Percentiles rank a stretch among this genome's conserved stretches.
These are phyloP conservation scores for Rhaphigaster nebulosa DNA, from an alignment of 2,888 invertebrate species.

Conservation along the genomic window DNA sequence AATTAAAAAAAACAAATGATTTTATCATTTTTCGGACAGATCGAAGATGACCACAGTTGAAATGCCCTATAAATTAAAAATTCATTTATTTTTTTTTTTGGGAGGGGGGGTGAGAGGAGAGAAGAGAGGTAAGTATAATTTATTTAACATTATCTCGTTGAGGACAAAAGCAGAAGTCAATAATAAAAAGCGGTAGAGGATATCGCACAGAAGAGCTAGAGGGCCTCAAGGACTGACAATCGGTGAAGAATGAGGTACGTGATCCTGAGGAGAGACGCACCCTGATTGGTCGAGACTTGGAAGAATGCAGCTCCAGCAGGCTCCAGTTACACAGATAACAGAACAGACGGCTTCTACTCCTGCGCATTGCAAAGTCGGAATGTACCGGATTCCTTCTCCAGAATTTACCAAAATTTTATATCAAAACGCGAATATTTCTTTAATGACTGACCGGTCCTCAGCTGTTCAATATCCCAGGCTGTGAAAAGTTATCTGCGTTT, in stretches of 20 bases:
- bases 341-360: not conserved
- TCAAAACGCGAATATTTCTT: not conserved
- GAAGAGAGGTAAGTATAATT: too few relatives aligned
- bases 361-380: not conserved
- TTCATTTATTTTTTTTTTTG: too few relatives aligned
- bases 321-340: slow-evolving; percentile 33
- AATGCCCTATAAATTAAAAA: too few relatives aligned
- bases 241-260: slow-evolving; percentile 25
- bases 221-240: not conserved
- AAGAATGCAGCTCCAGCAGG: slow-evolving; percentile 25
- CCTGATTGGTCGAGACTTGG: slow-evolving; percentile 8
- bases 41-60: too few relatives aligned
- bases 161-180: not conserved
- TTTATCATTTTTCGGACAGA: too few relatives aligned
- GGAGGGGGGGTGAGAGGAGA: too few relatives aligned
- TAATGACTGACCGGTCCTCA: not conserved
- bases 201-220: not conserved
- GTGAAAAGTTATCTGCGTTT: too few relatives aligned
- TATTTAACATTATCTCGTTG: too few relatives aligned
- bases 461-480: too few relatives aligned
- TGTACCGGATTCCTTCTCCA: not conserved
- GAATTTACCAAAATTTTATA: not conserved
- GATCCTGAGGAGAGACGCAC: not conserved
- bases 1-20: too few relatives aligned
- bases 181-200: too few relatives aligned